Conservation (phyloP, 2,888 invertebrate species). For the Actias luna region DNA sequence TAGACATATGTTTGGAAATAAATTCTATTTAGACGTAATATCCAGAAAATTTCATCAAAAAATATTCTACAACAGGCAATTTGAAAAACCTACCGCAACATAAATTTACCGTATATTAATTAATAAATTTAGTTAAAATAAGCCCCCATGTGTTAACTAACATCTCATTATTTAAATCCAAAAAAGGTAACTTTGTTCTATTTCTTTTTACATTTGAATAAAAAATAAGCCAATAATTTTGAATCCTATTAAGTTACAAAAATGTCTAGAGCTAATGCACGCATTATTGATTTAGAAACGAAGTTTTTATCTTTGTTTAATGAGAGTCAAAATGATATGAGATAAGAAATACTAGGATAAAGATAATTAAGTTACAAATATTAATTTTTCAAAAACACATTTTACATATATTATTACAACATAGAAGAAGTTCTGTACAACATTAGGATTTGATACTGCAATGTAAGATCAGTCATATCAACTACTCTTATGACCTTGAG, state of each 20-base stretch:
- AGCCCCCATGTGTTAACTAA: too few relatives aligned
- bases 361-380: not conserved
- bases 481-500: slow-evolving; percentile 56
- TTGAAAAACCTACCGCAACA: not conserved
- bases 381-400: not conserved
- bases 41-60: not conserved
- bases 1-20: not conserved
- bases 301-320: not conserved
- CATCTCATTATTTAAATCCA: not conserved
- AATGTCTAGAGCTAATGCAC: slow-evolving; percentile 69
- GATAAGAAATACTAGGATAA: slow-evolving; percentile 1
- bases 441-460: slow-evolving; percentile 26
- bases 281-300: slow-evolving; percentile 14
- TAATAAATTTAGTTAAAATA: not conserved
- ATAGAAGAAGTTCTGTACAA: slow-evolving; percentile 44
- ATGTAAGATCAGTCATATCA: slow-evolving; percentile 58
- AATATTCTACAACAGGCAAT: not conserved
- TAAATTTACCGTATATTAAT: not conserved
- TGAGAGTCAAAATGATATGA: not conserved
- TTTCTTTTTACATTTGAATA: slow-evolving; percentile 56
- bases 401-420: slow-evolving; percentile 5
- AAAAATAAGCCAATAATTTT: slow-evolving; percentile 55
- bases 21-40: not conserved
- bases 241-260: slow-evolving; percentile 59
- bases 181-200: slow-evolving; percentile 20